Evolutionary conservation across 2,888 invertebrate species (phyloP), one percentile per base, ranked within the genome.

Genomic region (Hipparchia semele): DNA sequence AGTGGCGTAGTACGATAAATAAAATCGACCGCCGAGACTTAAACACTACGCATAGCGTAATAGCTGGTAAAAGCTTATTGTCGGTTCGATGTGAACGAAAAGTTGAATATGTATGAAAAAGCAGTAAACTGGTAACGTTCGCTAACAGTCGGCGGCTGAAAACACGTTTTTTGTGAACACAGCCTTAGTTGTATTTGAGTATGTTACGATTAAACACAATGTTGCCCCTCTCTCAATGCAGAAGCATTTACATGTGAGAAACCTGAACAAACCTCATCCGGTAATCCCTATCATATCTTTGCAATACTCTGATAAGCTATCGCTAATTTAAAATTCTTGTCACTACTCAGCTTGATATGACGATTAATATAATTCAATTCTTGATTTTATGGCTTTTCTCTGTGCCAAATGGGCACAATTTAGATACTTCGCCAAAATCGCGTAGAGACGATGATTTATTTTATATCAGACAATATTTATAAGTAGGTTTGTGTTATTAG

Each of bases 281-380:
- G 46, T n/a, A 51, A 4, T 39, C 3, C 58, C 3, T 46, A 46
- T 6, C 46, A 3, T 53, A 69, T 61, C 45, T 62, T 51, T 65
- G 72, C 70, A 46, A 73, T 71, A 64, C 61, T 71, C 67, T 67
- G 76, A 74, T 76, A 74, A 74, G 74, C 69, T 76, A 74, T 56
- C 59, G 49, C n/a, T 49, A 61, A 71, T 64, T 66, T 56, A 53
- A 56, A 51, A 46, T 65, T 71, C 23, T 61, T 68, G 23, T 10
- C 60, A 46, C 13, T 59, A 23, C 51, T 53, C 56, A 39, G 45
- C 39, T 13, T 58, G 67, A 54, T 46, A 67, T 46, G 67, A 13
- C 45, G 39, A 66, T 66, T 66, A 66, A 39, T 39, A 46, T 56
- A 65, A 65, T 64, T 64, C 10, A 51, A 51, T 51, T 65, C 65